Percentiles rank a stretch among this genome's conserved stretches.
Evolutionary conservation across 2,888 invertebrate genomes (phyloP).

Genomic region (Odontothrips loti): DNA sequence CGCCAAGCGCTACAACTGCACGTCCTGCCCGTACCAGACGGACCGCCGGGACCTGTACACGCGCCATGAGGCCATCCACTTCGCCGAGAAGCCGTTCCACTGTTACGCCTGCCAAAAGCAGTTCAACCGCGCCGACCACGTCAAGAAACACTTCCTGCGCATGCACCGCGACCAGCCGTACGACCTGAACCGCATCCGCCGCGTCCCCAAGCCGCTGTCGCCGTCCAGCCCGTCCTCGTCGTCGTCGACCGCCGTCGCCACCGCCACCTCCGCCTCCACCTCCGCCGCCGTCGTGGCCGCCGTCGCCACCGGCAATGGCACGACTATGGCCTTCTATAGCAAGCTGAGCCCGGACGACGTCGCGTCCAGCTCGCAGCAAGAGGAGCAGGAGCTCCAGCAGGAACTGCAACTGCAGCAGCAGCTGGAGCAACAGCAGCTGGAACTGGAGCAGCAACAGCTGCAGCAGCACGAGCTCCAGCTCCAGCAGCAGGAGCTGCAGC

Average conservation of each 20-base stretch:
- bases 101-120: conserved; percentile 90
- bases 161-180: conserved; percentile 90
- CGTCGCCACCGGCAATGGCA: conserved; percentile 54
- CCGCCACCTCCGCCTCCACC: conserved; percentile 42
- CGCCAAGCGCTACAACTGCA: conserved; percentile 75
- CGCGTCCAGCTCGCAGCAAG: conserved; percentile 39
- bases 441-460: conserved; percentile 45
- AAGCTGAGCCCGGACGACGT: conserved; percentile 39
- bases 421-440: conserved; percentile 32
- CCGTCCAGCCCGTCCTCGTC: conserved; percentile 36
- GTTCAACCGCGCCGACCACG: conserved; percentile 90
- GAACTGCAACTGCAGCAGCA: conserved; percentile 29
- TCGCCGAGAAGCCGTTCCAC: conserved; percentile 90
- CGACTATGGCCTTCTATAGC: conserved; percentile 45
- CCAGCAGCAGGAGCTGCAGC: conserved; percentile 35
- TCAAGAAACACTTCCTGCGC: conserved; percentile 86
- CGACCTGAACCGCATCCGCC: conserved; percentile 62
- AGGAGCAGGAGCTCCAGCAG: conserved; percentile 24
- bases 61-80: conserved; percentile 88
- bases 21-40: conserved; percentile 84
- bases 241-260: conserved; percentile 39
- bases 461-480: conserved; percentile 40
- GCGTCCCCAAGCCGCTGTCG: conserved; percentile 40
- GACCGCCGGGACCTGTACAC: conserved; percentile 87
- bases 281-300: conserved; percentile 45